Conservation (phyloP, 2,113 vertebrate genomes). For the human region DNA sequence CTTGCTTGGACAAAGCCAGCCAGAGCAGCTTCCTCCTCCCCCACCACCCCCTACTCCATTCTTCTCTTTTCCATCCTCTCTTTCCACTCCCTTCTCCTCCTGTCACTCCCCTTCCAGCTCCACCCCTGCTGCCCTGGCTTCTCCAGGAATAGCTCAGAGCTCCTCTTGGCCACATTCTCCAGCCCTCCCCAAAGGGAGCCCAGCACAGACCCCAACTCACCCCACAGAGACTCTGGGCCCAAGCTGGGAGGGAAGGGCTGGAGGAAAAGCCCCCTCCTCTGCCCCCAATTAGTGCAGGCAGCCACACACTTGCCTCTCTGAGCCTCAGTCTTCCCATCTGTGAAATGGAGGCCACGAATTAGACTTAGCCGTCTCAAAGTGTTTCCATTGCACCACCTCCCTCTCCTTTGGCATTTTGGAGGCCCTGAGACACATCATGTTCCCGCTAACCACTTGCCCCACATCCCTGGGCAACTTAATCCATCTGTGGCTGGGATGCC, state of each 20-base stretch:
- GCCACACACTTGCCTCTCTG: background rate
- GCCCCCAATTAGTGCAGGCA: background rate
- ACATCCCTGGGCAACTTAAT: background rate
- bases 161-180: background rate
- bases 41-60: background rate
- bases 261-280: background rate
- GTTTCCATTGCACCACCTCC: background rate
- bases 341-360: background rate
- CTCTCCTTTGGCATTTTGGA: background rate
- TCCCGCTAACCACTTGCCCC: background rate
- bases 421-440: background rate
- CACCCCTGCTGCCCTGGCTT: background rate
- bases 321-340: slow-evolving; percentile 13
- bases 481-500: background rate
- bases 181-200: background rate
- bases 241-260: background rate
- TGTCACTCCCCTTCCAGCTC: background rate
- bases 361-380: background rate
- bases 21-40: background rate
- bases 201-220: background rate
- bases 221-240: background rate
- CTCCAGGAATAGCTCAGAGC: background rate
- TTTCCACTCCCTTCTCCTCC: too few species aligned
- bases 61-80: background rate
- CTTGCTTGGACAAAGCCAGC: slow-evolving; percentile 15